These are phyloP conservation scores for Coenobita brevimanus DNA, from an alignment of 1,140 invertebrate genomes.

Conservation along the genomic window DNA sequence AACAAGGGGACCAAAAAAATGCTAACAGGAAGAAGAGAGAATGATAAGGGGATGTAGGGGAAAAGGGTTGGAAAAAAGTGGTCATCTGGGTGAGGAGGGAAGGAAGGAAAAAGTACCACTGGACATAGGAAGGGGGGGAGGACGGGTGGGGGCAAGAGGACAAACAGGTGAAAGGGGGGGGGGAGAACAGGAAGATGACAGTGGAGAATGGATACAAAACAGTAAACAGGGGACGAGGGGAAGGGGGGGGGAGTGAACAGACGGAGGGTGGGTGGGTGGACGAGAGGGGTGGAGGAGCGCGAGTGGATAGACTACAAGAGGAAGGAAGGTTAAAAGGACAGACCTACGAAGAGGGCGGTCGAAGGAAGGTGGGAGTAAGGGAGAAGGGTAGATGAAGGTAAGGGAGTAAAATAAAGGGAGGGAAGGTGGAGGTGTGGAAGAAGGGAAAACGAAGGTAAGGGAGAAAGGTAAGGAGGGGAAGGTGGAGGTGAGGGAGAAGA, in stretches of 20 bases:
- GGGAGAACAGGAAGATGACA: background rate
- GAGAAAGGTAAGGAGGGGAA: background rate
- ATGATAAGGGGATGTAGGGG: background rate
- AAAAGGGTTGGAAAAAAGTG: background rate
- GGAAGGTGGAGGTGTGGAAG: background rate
- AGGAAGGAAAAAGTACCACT: too few species aligned
- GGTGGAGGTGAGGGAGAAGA: background rate
- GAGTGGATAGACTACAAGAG: too few species aligned
- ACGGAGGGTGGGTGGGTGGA: too few species aligned
- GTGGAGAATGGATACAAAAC: too few species aligned
- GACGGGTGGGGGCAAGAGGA: background rate
- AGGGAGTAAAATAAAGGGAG: background rate
- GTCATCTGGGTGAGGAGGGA: background rate
- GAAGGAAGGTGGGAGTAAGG: constrained; percentile 8
- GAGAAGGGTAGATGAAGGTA: background rate
- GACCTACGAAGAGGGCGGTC: too few species aligned
- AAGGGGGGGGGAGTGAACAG: too few species aligned
- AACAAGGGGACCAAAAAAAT: too few species aligned
- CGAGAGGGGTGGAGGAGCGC: too few species aligned
- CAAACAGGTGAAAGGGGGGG: background rate
- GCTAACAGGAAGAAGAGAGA: background rate
- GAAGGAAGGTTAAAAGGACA: too few species aligned
- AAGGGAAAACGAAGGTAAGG: background rate
- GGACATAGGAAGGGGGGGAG: background rate
- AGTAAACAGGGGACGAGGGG: too few species aligned